Conservation (phyloP, 1,140 invertebrate genomes). For the Hydropsyche tenuis region DNA sequence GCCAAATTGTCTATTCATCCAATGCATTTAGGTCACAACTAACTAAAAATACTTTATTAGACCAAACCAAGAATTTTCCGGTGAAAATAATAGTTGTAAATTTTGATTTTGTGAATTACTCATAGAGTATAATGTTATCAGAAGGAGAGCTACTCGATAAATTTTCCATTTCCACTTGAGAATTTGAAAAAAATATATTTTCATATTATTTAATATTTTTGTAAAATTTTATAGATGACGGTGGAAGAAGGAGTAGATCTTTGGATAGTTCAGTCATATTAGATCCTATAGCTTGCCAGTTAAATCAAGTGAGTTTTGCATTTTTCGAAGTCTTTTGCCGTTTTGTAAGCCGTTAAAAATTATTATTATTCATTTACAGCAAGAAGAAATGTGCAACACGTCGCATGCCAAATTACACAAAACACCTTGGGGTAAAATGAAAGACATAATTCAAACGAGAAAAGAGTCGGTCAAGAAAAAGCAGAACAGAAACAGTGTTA, state of each 20-base stretch:
- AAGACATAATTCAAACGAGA: constrained; percentile 73
- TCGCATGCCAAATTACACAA: constrained; percentile 63
- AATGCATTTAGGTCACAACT: constrained; percentile 1
- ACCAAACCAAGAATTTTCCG: neutral
- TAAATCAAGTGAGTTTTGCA: constrained; percentile 33
- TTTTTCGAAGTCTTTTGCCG: neutral
- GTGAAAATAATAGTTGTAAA: too few species aligned
- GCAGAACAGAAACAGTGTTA: constrained; percentile 52
- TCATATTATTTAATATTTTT: neutral
- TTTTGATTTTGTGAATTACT: too few species aligned
- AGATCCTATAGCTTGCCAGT: constrained; percentile 39
- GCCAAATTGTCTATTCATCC: constrained; percentile 27
- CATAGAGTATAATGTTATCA: too few species aligned
- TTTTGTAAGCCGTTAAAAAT: neutral
- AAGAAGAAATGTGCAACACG: constrained; percentile 52
- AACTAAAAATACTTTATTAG: neutral
- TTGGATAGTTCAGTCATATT: constrained; percentile 45
- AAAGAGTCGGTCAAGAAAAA: constrained; percentile 71
- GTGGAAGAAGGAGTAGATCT: constrained; percentile 43
- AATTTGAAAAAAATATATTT: too few species aligned
- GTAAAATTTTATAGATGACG: constrained; percentile 42
- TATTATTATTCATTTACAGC: constrained; percentile 29
- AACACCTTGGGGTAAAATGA: constrained; percentile 74
- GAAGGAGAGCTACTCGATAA: too few species aligned
- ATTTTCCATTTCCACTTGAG: too few species aligned